phyloP scores from a whole-genome alignment of 35 echinoderm and acorn worm species.

The Apostichopus californicus region DNA sequence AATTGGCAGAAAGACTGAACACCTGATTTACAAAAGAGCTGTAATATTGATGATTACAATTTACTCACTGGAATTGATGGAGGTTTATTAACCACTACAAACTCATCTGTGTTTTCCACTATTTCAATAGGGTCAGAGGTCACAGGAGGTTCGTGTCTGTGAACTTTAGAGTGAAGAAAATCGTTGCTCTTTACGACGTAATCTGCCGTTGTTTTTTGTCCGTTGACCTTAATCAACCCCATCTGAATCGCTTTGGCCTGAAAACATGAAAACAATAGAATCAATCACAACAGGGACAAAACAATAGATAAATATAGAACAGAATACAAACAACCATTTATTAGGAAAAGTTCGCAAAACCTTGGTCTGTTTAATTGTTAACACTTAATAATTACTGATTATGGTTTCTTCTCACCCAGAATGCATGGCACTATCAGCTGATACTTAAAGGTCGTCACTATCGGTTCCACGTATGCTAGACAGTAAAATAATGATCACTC shows the following conservation, averaged over 20 bases:
- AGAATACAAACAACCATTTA: too few relatives aligned
- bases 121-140: conserved; percentile 76
- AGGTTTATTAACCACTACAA: conserved; percentile 91
- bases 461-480: too few relatives aligned
- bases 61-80: conserved; percentile 88
- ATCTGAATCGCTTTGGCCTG: conserved; percentile 73
- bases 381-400: too few relatives aligned
- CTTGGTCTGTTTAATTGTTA: too few relatives aligned
- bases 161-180: conserved; percentile 79
- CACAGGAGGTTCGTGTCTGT: conserved; percentile 92
- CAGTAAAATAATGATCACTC: too few relatives aligned
- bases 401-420: too few relatives aligned
- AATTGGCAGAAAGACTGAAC: too few relatives aligned
- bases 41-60: not conserved
- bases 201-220: conserved; percentile 55
- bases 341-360: too few relatives aligned
- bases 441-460: too few relatives aligned
- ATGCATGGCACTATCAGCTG: too few relatives aligned
- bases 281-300: not conserved
- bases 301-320: too few relatives aligned
- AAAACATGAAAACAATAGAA: not conserved
- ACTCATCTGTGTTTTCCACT: conserved; percentile 67
- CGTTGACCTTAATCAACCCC: conserved; percentile 82
- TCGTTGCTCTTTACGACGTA: conserved; percentile 78
- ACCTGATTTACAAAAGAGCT: too few relatives aligned